Evolutionary conservation across 2,797 vertebrate genomes (phyloP).

Genomic region (Enteromius viviparus): DNA sequence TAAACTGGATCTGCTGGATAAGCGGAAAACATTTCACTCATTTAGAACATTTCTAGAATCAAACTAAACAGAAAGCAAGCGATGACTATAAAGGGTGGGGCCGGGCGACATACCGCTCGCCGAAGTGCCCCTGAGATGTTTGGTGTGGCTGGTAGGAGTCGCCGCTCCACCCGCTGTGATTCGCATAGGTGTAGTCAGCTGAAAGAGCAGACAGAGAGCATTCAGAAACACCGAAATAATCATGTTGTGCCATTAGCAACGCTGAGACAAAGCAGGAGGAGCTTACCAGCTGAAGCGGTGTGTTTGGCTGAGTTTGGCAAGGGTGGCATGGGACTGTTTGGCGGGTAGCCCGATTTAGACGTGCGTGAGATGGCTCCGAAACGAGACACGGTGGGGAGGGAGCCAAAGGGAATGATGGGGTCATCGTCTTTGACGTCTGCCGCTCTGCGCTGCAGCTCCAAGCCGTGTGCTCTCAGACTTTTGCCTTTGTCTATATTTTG

Average conservation of each 20-base stretch:
- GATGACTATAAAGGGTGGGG: background rate
- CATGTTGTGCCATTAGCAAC: background rate
- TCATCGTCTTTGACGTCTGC: conserved; percentile 92
- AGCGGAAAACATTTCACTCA: background rate
- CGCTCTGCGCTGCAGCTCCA: conserved; percentile 89
- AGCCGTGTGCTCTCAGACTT: conserved; percentile 84
- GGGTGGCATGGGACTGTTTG: conserved; percentile 86
- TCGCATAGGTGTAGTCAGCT: conserved; percentile 89
- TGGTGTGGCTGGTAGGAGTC: conserved; percentile 88
- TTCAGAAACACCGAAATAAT: background rate
- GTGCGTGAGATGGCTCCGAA: conserved; percentile 98
- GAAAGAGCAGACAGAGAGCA: background rate
- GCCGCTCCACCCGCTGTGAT: conserved; percentile 86
- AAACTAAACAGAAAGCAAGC: background rate
- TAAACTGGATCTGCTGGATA: conserved; percentile 39
- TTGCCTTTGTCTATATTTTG: conserved; percentile 89
- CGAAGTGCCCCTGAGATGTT: conserved; percentile 94
- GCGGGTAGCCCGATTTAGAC: conserved; percentile 93
- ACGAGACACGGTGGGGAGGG: conserved; percentile 94
- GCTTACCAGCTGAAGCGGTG: conserved; percentile 64
- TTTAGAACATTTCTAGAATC: background rate
- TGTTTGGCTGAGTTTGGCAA: conserved; percentile 80
- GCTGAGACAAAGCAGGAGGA: background rate
- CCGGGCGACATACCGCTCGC: conserved; percentile 82
- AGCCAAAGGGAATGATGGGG: conserved; percentile 97